Evolutionary conservation across 1,140 invertebrate species (phyloP), one percentile per base, ranked within the genome.

Genomic region (Orussus abietinus): DNA sequence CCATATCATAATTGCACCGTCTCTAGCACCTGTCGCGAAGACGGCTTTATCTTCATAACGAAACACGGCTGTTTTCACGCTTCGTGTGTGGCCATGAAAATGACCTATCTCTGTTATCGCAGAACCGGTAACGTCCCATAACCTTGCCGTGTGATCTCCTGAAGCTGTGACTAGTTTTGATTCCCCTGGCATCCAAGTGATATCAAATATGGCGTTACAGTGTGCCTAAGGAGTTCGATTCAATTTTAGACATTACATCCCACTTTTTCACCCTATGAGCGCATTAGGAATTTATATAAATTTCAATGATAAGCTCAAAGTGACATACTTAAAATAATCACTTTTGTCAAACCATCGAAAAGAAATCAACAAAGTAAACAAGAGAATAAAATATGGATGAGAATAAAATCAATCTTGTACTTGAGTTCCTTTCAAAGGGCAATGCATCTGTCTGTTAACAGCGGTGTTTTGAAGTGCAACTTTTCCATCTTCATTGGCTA

Each of bases 181-280:
- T 45, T 86, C 76, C 1, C 77, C 72, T 4, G 84, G 82, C 67
- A 85, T 81, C 90, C 91, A 95, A 5, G 85, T 82, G 29, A 93
- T 54, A 66, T 95, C 91, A 69, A 92, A 93, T 11, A 93, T 85
- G 10, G 90, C 89, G 78, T 93, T 93, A 48, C 78, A 77, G 64
- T 95, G 91, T 29, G 85, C 87, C 58, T 82, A 69, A 31, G 54
- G 47, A 2, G 5, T 7, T 19, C n/a, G 13, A 13, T n/a, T 9
- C n/a, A n/a, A 36, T 36, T 36, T 10, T 2, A 39, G 11, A 32
- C n/a, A 32, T n/a, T n/a, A 29, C 20, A n/a, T 2, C 4, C n/a
- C n/a, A n/a, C n/a, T n/a, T n/a, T n/a, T n/a, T n/a, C n/a, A n/a
- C n/a, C n/a, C n/a, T n/a, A n/a, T n/a, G n/a, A n/a, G n/a, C n/a